These are phyloP conservation scores for Darevskia mixta DNA, from an alignment of 2,797 vertebrate species.

Conservation along the genomic window DNA sequence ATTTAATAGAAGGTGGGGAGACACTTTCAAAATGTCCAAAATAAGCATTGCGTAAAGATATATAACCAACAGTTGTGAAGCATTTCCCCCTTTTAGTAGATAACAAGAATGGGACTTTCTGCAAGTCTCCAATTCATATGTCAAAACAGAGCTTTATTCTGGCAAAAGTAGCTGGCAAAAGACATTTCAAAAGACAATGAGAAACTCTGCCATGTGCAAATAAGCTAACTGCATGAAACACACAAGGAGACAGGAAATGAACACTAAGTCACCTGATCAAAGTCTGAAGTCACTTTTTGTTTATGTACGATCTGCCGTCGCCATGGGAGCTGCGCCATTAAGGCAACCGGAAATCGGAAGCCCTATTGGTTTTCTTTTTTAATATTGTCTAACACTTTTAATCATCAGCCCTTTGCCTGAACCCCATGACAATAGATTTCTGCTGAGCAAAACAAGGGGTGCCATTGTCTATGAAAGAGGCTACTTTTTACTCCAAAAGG, in stretches of 20 bases:
- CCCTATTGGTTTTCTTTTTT: conserved; percentile 69
- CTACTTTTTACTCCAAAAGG: conserved; percentile 48
- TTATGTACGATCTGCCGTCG: conserved; percentile 42
- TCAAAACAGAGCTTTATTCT: conserved; percentile 51
- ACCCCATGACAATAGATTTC: conserved; percentile 68
- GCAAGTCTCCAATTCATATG: conserved; percentile 58
- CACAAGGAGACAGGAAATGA: conserved; percentile 53
- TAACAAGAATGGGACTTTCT: conserved; percentile 41
- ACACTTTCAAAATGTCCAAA: conserved; percentile 59
- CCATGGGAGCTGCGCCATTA: too few species aligned
- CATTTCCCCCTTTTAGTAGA: conserved; percentile 54
- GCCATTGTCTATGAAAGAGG: conserved; percentile 48
- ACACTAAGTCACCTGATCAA: conserved; percentile 56
- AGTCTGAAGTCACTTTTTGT: conserved; percentile 66
- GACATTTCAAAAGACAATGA: conserved; percentile 46
- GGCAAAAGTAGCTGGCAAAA: conserved; percentile 30
- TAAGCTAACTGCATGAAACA: conserved; percentile 53
- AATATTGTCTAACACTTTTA: conserved; percentile 64
- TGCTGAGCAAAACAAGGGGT: conserved; percentile 53
- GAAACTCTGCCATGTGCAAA: conserved; percentile 21
- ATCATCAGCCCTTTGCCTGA: conserved; percentile 55
- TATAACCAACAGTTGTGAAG: conserved; percentile 51
- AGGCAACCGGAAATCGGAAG: too few species aligned
- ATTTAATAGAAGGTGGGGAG: conserved; percentile 43
- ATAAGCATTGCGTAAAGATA: conserved; percentile 47